Evolutionary conservation across 37 sponge, comb jelly and placozoan genomes (phyloP).

Genomic region (Theonella swinhoei): DNA sequence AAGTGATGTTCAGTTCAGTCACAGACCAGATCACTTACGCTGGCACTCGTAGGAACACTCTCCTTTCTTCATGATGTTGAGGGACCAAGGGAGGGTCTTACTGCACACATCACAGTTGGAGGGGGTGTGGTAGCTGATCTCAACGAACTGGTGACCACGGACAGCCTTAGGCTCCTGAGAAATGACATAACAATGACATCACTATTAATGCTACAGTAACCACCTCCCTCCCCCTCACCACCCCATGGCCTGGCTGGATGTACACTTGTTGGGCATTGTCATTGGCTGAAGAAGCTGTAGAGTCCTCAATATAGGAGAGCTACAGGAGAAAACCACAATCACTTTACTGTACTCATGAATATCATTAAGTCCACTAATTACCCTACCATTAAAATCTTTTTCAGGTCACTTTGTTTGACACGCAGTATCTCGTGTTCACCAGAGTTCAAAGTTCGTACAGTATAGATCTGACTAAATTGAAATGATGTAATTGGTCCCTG

Average conservation of each 20-base stretch:
- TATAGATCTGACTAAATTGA: constrained; percentile 79
- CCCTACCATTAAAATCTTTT: constrained; percentile 54
- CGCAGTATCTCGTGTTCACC: constrained; percentile 77
- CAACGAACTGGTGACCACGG: constrained; percentile 71
- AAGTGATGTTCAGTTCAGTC: neutral
- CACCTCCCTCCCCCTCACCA: too few relatives aligned
- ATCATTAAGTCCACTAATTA: neutral
- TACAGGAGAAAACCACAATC: neutral
- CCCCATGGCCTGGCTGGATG: too few relatives aligned
- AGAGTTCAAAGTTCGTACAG: constrained; percentile 47
- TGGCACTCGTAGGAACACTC: constrained; percentile 59
- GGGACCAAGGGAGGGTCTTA: constrained; percentile 59
- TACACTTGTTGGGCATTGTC: too few relatives aligned
- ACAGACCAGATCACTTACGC: constrained; percentile 21
- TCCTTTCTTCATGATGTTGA: neutral
- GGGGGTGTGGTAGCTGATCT: constrained; percentile 50
- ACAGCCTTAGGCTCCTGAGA: constrained; percentile 15
- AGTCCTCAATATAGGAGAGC: neutral
- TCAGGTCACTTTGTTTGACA: constrained; percentile 67
- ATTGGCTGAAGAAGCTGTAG: neutral
- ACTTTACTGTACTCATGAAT: too few relatives aligned
- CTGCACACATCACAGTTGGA: constrained; percentile 84
- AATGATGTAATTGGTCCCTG: constrained; percentile 30
- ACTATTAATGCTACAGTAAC: neutral
- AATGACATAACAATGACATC: neutral